Conservation (phyloP, 2,113 vertebrate species). For the Pimephales promelas region DNA sequence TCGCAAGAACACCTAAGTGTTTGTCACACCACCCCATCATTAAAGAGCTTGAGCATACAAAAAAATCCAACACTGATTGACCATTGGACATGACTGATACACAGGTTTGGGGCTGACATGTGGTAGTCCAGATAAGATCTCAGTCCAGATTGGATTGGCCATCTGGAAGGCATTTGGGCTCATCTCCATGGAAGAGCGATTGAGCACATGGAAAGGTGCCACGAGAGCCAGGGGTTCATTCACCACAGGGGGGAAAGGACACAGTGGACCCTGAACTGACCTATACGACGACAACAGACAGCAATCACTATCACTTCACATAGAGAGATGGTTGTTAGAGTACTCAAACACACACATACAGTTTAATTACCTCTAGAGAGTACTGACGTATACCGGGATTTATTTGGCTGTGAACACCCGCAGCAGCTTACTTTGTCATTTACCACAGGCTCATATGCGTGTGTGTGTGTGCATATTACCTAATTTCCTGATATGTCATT, state of each 20-base stretch:
- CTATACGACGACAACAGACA: slow-evolving; percentile 23
- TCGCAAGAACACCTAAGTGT: neutral
- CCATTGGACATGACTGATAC: slow-evolving; percentile 24
- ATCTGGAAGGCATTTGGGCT: slow-evolving; percentile 83
- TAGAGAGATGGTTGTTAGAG: neutral
- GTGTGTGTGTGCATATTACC: neutral
- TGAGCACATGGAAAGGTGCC: slow-evolving; percentile 57
- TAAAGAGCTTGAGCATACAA: neutral
- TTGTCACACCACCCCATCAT: neutral
- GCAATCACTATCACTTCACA: slow-evolving; percentile 26
- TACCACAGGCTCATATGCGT: slow-evolving; percentile 7
- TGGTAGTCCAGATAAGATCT: slow-evolving; percentile 53
- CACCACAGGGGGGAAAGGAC: slow-evolving; percentile 45
- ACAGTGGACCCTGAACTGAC: slow-evolving; percentile 2
- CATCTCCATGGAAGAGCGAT: slow-evolving; percentile 64
- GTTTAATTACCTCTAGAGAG: slow-evolving; percentile 6
- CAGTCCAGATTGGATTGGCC: slow-evolving; percentile 80
- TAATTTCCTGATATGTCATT: slow-evolving; percentile 24
- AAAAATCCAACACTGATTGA: slow-evolving; percentile 11
- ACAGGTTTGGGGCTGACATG: slow-evolving; percentile 49
- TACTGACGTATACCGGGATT: slow-evolving; percentile 5
- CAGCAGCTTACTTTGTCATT: slow-evolving; percentile 15
- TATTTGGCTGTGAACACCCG: neutral
- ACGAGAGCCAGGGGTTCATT: slow-evolving; percentile 48
- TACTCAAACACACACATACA: neutral